phyloP scores from a whole-genome alignment of 2,888 invertebrate genomes.

The Leptothorax acervorum region DNA sequence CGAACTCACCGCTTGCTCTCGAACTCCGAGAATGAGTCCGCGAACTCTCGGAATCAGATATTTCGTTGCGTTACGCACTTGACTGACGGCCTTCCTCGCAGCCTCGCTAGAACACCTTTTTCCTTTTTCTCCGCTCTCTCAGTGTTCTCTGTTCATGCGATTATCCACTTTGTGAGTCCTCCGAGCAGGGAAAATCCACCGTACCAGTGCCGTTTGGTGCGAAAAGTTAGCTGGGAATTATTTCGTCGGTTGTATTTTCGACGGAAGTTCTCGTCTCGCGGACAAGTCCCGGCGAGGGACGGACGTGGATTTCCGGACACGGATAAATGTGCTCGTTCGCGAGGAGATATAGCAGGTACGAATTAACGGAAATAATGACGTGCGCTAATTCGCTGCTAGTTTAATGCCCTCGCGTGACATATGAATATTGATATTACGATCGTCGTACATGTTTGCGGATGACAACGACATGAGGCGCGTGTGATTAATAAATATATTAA shows the following conservation, averaged over 20 bases:
- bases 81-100: constrained; percentile 60
- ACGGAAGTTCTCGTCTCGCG: constrained; percentile 40
- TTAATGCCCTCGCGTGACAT: constrained; percentile 14
- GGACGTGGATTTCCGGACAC: constrained; percentile 18
- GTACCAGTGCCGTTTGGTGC: constrained; percentile 9
- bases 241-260: constrained; percentile 50
- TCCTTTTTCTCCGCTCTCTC: constrained; percentile 42
- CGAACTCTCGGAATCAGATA: constrained; percentile 72
- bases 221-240: constrained; percentile 49
- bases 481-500: constrained; percentile 28
- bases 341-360: background rate
- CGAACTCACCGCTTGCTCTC: constrained; percentile 64
- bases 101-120: constrained; percentile 53
- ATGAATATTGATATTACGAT: constrained; percentile 47
- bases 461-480: constrained; percentile 8
- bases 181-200: constrained; percentile 48
- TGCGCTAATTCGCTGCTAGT: constrained; percentile 15
- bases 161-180: constrained; percentile 65
- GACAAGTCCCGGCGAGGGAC: background rate
- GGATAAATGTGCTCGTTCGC: constrained; percentile 7
- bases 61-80: constrained; percentile 72
- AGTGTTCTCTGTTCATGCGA: constrained; percentile 54
- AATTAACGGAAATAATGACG: constrained; percentile 39
- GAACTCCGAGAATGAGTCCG: constrained; percentile 71
- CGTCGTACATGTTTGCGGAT: constrained; percentile 15